Base-by-base conservation (phyloP, 2,113 vertebrate genomes). In the Solenodon paradoxus region DNA sequence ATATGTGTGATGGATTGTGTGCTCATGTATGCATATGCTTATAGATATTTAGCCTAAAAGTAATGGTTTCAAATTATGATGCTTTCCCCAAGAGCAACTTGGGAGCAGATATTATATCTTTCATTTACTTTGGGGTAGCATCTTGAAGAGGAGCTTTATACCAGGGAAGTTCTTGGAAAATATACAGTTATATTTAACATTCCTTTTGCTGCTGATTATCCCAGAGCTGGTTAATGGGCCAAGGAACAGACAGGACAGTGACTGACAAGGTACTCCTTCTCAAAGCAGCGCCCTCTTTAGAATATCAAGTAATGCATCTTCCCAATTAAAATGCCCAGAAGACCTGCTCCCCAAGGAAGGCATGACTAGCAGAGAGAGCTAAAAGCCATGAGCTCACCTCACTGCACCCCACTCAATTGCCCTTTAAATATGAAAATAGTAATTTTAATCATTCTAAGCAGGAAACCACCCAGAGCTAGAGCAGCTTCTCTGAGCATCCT, bases 401-500 rank as follows among this genome's bases (percentile, higher is more conserved):
- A 12, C 75, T 63, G 47, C 47, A 88, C 69, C 95, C 63, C 49
- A 77, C 68, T 92, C 94, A 88, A 53, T 59, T 81, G 71, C 71
- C 96, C 77, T 96, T 92, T 92, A 95, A 89, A 72, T 80, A 80
- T 45, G 66, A 92, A 96, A 92, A 95, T 80, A 94, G 92, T 90
- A 84, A 89, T 91, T 97, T 95, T 88, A 82, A 79, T 94, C 85
- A 69, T 90, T 87, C 72, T 64, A 92, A 85, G 83, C 95, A 97
- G 88, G 78, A 98, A 74, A 80, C 72, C 95, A 57, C 49, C 3
- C 89, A 92, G 95, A 94, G 94, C 96, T 96, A 92, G 94, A 97
- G 96, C 42, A 22, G 55, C 68, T 97, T 97, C 98, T 97, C 61
- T 59, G 95, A 81, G 96, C 85, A 94, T 93, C 93, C 95, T 91